Percentiles rank a stretch among this genome's conserved stretches.
These are phyloP conservation scores for Hippopotamyrus pictus DNA, from an alignment of 2,797 vertebrate species.

Conservation along the genomic window DNA sequence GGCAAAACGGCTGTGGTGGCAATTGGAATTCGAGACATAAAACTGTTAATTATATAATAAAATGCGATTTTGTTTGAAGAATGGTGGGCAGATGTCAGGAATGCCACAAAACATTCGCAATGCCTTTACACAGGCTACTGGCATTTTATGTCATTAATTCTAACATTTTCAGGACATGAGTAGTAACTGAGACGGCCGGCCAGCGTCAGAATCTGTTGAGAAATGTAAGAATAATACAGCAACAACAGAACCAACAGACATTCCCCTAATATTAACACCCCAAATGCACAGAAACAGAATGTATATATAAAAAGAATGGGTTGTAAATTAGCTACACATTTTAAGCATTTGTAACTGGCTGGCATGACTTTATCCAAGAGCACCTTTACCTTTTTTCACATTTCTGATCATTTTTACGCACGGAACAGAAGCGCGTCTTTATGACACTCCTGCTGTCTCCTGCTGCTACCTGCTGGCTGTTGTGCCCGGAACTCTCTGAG, in stretches of 20 bases:
- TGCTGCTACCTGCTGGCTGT: neutral
- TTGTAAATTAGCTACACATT: neutral
- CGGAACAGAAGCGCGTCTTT: neutral
- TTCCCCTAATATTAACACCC: neutral
- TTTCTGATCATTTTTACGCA: neutral
- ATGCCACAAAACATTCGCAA: neutral
- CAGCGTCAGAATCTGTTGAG: neutral
- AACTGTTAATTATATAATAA: conserved; percentile 22
- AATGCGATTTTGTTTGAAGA: conserved; percentile 22
- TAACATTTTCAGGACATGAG: conserved; percentile 14
- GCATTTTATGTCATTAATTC: conserved; percentile 14
- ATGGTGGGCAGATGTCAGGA: conserved; percentile 21
- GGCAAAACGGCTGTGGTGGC: conserved; percentile 2
- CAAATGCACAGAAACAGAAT: neutral
- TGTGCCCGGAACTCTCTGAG: neutral
- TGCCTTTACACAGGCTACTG: conserved; percentile 2
- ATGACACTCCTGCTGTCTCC: neutral
- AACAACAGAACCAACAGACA: neutral
- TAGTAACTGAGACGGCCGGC: neutral
- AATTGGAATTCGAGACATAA: conserved; percentile 16
- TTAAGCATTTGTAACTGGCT: neutral
- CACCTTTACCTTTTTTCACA: neutral
- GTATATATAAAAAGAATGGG: neutral
- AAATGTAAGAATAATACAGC: neutral
- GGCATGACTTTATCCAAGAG: neutral